Percentiles rank a stretch among this genome's conserved stretches.
Evolutionary conservation across 2,888 invertebrate genomes (phyloP).

Genomic region (Leptinotarsa haldemani): DNA sequence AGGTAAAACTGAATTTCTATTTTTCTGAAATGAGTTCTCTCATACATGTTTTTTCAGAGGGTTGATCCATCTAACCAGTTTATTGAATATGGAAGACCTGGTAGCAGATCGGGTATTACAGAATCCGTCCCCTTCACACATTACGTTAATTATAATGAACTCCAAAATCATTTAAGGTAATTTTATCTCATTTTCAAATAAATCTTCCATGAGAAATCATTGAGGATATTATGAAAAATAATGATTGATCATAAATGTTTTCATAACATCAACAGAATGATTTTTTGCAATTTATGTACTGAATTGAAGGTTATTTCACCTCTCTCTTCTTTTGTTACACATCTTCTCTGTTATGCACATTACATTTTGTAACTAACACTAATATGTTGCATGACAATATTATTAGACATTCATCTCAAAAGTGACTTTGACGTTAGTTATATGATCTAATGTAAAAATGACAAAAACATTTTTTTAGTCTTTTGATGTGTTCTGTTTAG

Average conservation of each 20-base stretch:
- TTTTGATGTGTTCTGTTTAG: too few relatives aligned
- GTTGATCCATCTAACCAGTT: constrained; percentile 52
- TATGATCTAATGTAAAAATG: too few relatives aligned
- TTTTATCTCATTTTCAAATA: constrained; percentile 13
- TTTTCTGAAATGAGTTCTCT: too few relatives aligned
- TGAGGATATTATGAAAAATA: not conserved
- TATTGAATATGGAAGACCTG: constrained; percentile 67
- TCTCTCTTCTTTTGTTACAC: constrained; percentile 21
- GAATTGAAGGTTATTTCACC: not conserved
- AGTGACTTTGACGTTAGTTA: not conserved
- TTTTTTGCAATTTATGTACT: constrained; percentile 25
- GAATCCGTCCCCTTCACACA: constrained; percentile 73
- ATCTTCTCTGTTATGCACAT: constrained; percentile 54
- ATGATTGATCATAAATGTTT: not conserved
- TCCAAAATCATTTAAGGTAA: constrained; percentile 87
- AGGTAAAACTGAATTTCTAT: constrained; percentile 37
- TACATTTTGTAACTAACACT: constrained; percentile 60
- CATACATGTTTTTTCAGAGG: constrained; percentile 36
- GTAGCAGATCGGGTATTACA: constrained; percentile 69
- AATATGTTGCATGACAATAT: constrained; percentile 54
- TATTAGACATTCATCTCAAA: not conserved
- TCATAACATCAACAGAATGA: constrained; percentile 35
- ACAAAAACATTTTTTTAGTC: too few relatives aligned
- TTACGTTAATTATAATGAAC: constrained; percentile 88
- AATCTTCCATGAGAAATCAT: not conserved